phyloP scores from a whole-genome alignment of 2,113 vertebrate genomes.

The Alaudala cheleensis region DNA sequence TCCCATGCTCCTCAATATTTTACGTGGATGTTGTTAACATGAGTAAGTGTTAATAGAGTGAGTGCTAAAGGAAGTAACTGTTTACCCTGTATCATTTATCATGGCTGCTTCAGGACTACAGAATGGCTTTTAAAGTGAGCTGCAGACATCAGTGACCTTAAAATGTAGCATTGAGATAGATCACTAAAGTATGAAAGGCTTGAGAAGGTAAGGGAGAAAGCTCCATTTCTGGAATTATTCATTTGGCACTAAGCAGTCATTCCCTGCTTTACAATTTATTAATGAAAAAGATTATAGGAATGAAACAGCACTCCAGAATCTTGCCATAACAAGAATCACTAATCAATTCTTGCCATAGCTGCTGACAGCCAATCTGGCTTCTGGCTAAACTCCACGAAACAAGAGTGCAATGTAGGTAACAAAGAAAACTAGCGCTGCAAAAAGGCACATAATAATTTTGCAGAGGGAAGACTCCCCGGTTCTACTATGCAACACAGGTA shows the following conservation, averaged over 20 bases:
- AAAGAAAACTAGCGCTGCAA: accelerated
- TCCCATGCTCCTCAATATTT: background rate
- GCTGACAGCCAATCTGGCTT: background rate
- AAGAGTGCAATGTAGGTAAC: background rate
- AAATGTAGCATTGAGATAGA: background rate
- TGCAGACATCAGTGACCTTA: background rate
- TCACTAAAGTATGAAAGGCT: background rate
- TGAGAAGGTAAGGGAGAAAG: background rate
- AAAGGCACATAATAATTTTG: background rate
- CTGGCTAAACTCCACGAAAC: background rate
- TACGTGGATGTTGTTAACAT: background rate
- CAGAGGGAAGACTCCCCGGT: background rate
- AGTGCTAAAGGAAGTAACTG: background rate
- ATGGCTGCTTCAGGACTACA: background rate
- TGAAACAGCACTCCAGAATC: background rate
- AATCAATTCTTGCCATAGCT: background rate
- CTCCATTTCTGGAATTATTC: background rate
- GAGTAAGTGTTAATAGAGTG: background rate
- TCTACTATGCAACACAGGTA: background rate
- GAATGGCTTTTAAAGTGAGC: background rate
- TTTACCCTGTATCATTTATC: background rate
- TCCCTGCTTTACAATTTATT: background rate
- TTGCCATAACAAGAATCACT: background rate
- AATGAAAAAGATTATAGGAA: background rate
- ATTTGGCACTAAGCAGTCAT: background rate